These are phyloP conservation scores for Syngnathus scovelli DNA, from an alignment of 2,113 vertebrate species.

Conservation along the genomic window DNA sequence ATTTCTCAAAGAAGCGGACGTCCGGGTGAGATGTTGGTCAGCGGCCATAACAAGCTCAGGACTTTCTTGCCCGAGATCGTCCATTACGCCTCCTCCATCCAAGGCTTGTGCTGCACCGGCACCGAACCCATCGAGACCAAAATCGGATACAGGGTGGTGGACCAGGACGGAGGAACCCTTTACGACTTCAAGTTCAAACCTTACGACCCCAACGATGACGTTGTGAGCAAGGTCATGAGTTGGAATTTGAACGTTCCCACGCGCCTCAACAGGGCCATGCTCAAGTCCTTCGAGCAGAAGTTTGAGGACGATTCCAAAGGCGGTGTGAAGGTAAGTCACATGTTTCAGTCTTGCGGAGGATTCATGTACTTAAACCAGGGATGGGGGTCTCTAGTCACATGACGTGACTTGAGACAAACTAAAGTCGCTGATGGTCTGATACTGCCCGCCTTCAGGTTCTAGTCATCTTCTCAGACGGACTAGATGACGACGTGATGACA, in stretches of 20 bases:
- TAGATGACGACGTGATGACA: constrained; percentile 68
- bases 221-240: constrained; percentile 70
- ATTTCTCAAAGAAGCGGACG: constrained; percentile 47
- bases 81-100: constrained; percentile 50
- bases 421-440: not conserved
- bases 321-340: constrained; percentile 63
- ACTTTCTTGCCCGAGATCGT: constrained; percentile 66
- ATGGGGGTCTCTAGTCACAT: not conserved
- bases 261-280: constrained; percentile 67
- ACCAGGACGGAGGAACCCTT: constrained; percentile 28
- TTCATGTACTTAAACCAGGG: too few species aligned
- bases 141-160: constrained; percentile 66
- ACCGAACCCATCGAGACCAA: constrained; percentile 22
- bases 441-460: constrained; percentile 67
- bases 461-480: constrained; percentile 82
- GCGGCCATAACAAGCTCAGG: constrained; percentile 57
- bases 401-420: not conserved
- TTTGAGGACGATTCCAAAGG: constrained; percentile 43
- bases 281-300: constrained; percentile 69
- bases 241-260: constrained; percentile 42
- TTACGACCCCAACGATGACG: constrained; percentile 47
- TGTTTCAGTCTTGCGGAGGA: not conserved
- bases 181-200: constrained; percentile 73
- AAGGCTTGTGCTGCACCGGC: constrained; percentile 65
- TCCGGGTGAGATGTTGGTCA: constrained; percentile 29